These are phyloP conservation scores for Bibio marci DNA, from an alignment of 2,888 invertebrate species.

Conservation along the genomic window DNA sequence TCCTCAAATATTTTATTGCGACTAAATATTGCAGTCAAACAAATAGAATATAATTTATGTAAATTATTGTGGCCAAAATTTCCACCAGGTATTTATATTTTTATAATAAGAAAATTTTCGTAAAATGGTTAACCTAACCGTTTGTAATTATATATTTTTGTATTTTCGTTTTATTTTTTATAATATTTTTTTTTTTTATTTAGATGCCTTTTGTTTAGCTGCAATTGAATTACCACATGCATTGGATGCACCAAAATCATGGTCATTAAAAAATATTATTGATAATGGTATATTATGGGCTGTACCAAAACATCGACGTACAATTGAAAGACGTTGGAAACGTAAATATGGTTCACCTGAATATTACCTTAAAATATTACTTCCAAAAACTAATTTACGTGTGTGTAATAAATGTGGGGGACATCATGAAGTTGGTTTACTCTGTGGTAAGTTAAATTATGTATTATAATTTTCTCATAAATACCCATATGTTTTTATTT, in stretches of 20 bases:
- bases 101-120: too few relatives aligned
- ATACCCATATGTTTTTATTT: too few relatives aligned
- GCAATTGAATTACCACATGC: conserved; percentile 2
- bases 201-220: conserved; percentile 7
- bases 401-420: conserved; percentile 72
- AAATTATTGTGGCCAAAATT: conserved; percentile 24
- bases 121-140: conserved; percentile 3
- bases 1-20: conserved; percentile 19
- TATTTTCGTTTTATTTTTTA: not conserved
- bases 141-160: not conserved
- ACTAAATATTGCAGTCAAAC: conserved; percentile 25
- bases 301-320: conserved; percentile 61
- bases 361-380: conserved; percentile 49
- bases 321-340: conserved; percentile 53
- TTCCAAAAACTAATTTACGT: conserved; percentile 54
- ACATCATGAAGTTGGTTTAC: conserved; percentile 54
- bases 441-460: conserved; percentile 53
- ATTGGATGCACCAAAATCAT: conserved; percentile 15
- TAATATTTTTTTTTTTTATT: not conserved
- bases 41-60: conserved; percentile 24
- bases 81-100: conserved; percentile 29
- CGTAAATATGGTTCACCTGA: conserved; percentile 55
- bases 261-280: conserved; percentile 44
- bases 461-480: too few relatives aligned
- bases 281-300: conserved; percentile 65